Conservation (phyloP, 2,888 invertebrate species). For the Margaritifera margaritifera region DNA sequence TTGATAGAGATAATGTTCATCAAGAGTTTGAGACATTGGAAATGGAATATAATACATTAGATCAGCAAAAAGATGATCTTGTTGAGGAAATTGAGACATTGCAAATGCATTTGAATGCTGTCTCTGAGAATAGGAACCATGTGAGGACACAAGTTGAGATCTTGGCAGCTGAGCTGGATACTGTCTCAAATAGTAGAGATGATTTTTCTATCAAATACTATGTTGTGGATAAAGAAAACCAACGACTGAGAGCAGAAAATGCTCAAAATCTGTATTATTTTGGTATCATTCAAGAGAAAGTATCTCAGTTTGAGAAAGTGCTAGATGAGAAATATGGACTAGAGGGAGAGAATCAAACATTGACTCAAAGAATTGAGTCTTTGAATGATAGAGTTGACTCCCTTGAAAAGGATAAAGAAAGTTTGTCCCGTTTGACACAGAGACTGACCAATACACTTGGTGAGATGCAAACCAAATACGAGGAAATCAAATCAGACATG, state of each 20-base stretch:
- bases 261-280: conserved; percentile 4
- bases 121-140: conserved; percentile 35
- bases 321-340: conserved; percentile 12
- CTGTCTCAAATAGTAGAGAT: conserved; percentile 12
- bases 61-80: conserved; percentile 12
- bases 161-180: conserved; percentile 31
- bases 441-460: conserved; percentile 30
- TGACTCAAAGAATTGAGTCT: conserved; percentile 16
- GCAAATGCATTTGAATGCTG: conserved; percentile 20
- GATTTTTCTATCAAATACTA: neutral
- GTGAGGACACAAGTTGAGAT: conserved; percentile 34
- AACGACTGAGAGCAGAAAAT: conserved; percentile 10
- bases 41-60: neutral
- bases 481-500: conserved; percentile 43
- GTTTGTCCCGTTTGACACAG: conserved; percentile 22
- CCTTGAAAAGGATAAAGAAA: conserved; percentile 24
- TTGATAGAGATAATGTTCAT: too few relatives aligned
- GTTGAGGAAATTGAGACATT: conserved; percentile 19
- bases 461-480: conserved; percentile 47
- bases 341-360: conserved; percentile 18
- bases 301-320: conserved; percentile 21
- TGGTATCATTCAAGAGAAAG: conserved; percentile 16
- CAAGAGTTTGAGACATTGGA: conserved; percentile 13
- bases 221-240: conserved; percentile 2
- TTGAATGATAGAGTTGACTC: conserved; percentile 12